phyloP scores from a whole-genome alignment of 2,113 vertebrate genomes.

The Diadophis punctatus region DNA sequence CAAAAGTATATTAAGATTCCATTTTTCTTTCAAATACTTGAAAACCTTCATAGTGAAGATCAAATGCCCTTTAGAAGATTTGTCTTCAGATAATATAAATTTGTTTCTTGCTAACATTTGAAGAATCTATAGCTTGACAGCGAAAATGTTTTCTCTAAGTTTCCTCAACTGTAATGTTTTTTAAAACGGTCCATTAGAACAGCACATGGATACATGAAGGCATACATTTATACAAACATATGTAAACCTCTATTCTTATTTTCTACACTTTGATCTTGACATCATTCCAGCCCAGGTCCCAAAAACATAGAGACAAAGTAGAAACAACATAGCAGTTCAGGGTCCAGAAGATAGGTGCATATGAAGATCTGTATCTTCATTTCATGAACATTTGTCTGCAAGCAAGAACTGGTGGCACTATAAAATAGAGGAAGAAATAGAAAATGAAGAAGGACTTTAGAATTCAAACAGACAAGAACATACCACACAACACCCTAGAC shows the following conservation, averaged over 20 bases:
- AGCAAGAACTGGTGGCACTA: too few species aligned
- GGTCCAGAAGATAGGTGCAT: neutral
- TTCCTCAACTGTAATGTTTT: neutral
- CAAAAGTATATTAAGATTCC: constrained; percentile 2
- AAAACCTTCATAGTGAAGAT: neutral
- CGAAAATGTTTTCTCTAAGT: neutral
- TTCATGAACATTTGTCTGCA: too few species aligned
- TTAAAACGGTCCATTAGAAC: neutral
- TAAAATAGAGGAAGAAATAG: too few species aligned
- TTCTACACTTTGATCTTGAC: neutral
- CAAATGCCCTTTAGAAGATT: neutral
- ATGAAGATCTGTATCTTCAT: too few species aligned
- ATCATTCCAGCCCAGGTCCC: neutral
- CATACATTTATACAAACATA: neutral
- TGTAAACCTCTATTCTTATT: neutral
- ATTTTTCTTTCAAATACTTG: neutral
- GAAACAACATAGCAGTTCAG: neutral
- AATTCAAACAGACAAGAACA: too few species aligned
- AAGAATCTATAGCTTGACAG: neutral
- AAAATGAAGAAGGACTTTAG: too few species aligned
- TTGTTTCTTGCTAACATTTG: neutral
- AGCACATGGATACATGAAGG: neutral
- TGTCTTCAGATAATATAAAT: neutral
- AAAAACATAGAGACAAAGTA: neutral
- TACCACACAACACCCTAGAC: too few species aligned